Conservation (phyloP, 1,140 invertebrate genomes). For the Danaus plexippus region DNA sequence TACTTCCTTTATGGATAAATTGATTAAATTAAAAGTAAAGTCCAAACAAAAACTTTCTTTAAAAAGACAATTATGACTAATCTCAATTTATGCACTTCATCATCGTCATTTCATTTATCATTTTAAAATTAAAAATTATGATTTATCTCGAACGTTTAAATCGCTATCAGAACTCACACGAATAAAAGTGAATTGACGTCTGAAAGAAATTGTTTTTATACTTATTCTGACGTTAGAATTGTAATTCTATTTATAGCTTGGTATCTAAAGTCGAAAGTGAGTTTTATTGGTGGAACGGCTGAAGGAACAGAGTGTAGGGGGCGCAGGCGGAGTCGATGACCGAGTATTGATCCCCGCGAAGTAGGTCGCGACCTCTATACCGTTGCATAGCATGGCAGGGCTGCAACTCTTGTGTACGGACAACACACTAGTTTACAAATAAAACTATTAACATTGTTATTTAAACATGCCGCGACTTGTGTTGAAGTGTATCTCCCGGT, state of each 20-base stretch:
- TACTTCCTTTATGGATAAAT: too few species aligned
- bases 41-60: too few species aligned
- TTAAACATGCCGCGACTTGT: too few species aligned
- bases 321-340: conserved; percentile 64
- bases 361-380: conserved; percentile 64
- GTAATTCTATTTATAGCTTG: conserved; percentile 28
- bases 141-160: too few species aligned
- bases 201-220: conserved; percentile 13
- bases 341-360: conserved; percentile 66
- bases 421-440: too few species aligned
- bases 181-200: background rate
- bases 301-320: conserved; percentile 30
- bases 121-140: background rate
- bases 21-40: too few species aligned
- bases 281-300: conserved; percentile 30
- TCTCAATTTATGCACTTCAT: conserved; percentile 8
- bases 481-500: background rate
- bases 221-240: conserved; percentile 17
- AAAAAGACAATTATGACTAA: too few species aligned
- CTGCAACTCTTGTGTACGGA: conserved; percentile 27
- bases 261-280: conserved; percentile 21
- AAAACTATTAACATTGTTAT: too few species aligned
- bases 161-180: too few species aligned
- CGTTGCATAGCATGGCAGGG: conserved; percentile 48
- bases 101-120: conserved; percentile 8